Base-by-base conservation (phyloP, 2,113 vertebrate genomes). In the Apistogramma diplotaenia region DNA sequence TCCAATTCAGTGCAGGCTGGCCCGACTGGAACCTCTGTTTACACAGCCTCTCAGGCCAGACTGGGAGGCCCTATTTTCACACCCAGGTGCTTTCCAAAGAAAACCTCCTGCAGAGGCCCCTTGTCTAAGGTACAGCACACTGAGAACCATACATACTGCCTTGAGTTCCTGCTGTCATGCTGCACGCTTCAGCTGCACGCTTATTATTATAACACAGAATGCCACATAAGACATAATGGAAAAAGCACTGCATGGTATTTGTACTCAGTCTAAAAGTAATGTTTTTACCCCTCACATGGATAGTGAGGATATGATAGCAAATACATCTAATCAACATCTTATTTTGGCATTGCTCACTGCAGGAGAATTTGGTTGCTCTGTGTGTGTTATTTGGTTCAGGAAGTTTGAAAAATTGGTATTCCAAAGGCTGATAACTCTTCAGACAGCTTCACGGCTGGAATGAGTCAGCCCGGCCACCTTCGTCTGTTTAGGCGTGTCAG, bases 1-100 rank as follows among this genome's bases (percentile, higher is more conserved):
- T 90, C 89, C 88, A 87, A 89, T 93, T 85, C 87, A 72, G 75
- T 76, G 75, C 76, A 75, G 78, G 33, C 83, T 75, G 84, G 86
- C 74, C 89, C 86, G 37, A 88, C 89, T 89, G 85, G 76, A 90
- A 82, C 88, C 85, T 88, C 55, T 94, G 94, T 94, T 94, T 93
- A 93, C 88, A 90, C 90, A 94, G 91, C 79, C 89, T 93, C 90
- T 93, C 85, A 67, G 91, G 79, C 91, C 94, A 93, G 92, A 94
- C 94, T 91, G 88, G 86, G 94, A 92, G 94, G 92, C 92, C 91
- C 89, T 92, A 91, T 92, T 93, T 94, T 94, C 93, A 93, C 94
- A 94, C 94, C 93, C 91, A 92, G 91, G 91, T 92, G 89, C 92
- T 90, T 93, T 95, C 93, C 94, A 94, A 94, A 93, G 92, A 94